Evolutionary conservation across 1,140 invertebrate genomes (phyloP), one percentile per base, ranked within the genome.

Genomic region (Liolophura sinensis): DNA sequence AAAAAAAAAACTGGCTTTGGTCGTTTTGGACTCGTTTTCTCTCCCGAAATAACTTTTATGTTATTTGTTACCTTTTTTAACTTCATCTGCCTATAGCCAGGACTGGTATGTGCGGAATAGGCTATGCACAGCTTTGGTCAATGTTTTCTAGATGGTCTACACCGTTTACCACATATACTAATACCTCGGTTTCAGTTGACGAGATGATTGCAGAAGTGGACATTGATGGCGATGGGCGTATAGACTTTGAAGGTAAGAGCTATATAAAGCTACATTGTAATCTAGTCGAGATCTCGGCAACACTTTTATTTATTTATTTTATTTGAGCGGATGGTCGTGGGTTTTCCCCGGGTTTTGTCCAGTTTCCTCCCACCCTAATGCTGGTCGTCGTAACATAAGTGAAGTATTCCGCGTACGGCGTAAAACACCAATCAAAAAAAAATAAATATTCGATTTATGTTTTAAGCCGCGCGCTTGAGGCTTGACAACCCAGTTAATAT

Each of bases 151-250:
- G n/a, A n/a, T n/a, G n/a, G n/a, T 40, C 31, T 40, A 5, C 31
- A 40, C 31, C 31, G 31, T 40, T 9, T 40, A n/a, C n/a, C n/a
- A n/a, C n/a, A n/a, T n/a, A n/a, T n/a, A n/a, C n/a, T 40, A 54
- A 20, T 20, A 54, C 3, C 12, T 24, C n/a, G 20, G 46, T 64
- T 67, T 25, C 65, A 81, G 95, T 98, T 76, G 95, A 98, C 84
- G 96, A 98, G 87, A 98, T 99, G 96, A 98, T 98, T 84, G 91
- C 95, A 80, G 96, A 98, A 88, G 97, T 96, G 75, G 96, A 98
- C 88, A 97, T 98, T 86, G 96, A 99, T 86, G 96, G 96, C 75
- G 93, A 96, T 77, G 80, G 80, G 25, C 70, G 75, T 60, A 80
- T 82, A 50, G 80, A 82, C 63, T 82, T 79, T 72, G 75, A 80